A percentile compares a stretch with the other conserved stretches of the same genome.
Evolutionary conservation across 2,888 invertebrate genomes (phyloP).

Genomic region (Muschampia plurimacula): DNA sequence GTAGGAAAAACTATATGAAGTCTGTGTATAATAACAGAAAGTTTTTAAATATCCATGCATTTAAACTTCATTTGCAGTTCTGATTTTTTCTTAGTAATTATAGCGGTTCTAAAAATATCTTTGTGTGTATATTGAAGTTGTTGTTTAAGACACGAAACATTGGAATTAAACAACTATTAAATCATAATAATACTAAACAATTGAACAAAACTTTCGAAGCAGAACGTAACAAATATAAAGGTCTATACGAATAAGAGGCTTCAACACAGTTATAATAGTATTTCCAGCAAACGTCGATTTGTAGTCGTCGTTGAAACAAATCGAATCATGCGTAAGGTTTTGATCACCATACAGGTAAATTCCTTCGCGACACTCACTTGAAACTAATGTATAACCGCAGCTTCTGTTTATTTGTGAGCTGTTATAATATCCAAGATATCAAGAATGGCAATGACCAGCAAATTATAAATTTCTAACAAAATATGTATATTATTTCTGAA

Average conservation of each 20-base stretch:
- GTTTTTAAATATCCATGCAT: no score
- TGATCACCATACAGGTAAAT: constrained; percentile 14
- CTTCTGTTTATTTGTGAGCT: constrained; percentile 18
- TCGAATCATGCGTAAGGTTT: constrained; percentile 31
- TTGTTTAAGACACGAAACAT: no score
- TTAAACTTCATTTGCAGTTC: no score
- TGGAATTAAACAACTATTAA: no score
- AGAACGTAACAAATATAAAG: constrained; percentile 20
- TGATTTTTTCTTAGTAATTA: no score
- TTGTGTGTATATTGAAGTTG: no score
- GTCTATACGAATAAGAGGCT: neutral
- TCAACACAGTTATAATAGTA: constrained; percentile 15
- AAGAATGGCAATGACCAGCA: constrained; percentile 20
- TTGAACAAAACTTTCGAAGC: neutral
- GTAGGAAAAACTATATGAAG: no score
- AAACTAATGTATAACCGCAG: constrained; percentile 24
- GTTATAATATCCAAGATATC: constrained; percentile 3
- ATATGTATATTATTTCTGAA: neutral
- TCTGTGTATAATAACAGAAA: no score
- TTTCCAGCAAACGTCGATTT: constrained; percentile 8
- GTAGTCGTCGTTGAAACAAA: constrained; percentile 28
- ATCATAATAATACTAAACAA: neutral
- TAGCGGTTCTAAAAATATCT: no score
- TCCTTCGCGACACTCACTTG: constrained; percentile 23
- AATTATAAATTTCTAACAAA: neutral